Conservation (phyloP, 2,113 vertebrate genomes). For the Gallinago jamesoni region DNA sequence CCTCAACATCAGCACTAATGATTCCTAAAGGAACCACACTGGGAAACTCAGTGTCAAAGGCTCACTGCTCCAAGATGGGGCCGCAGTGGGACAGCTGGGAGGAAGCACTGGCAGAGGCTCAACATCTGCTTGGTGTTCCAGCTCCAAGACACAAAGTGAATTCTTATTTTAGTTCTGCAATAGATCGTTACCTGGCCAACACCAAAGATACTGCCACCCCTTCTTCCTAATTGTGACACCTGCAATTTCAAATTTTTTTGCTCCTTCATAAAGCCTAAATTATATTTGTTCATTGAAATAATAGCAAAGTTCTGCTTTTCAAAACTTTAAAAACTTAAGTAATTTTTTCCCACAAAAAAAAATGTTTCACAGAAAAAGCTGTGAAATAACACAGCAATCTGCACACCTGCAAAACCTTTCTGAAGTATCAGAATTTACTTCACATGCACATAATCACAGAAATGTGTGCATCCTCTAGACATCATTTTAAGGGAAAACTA, state of each 20-base stretch:
- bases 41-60: not conserved
- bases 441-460: not conserved
- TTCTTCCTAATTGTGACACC: not conserved
- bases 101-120: not conserved
- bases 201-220: not conserved
- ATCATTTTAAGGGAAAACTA: not conserved
- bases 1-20: not conserved
- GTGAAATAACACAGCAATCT: not conserved
- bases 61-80: not conserved
- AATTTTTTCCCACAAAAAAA: not conserved
- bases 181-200: not conserved
- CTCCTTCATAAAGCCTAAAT: not conserved
- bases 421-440: not conserved
- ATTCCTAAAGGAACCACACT: not conserved
- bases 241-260: not conserved
- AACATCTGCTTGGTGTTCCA: not conserved
- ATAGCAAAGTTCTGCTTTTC: not conserved
- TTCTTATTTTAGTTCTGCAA: not conserved
- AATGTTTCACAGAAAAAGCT: not conserved
- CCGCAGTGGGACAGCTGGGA: not conserved
- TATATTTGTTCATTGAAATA: not conserved
- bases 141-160: not conserved
- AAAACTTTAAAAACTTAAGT: not conserved
- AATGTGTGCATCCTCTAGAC: not conserved
- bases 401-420: constrained; percentile 26